A percentile compares a stretch with the other conserved stretches of the same genome.
Evolutionary conservation across 2,797 vertebrate species (phyloP).

Genomic region (Sebastolobus altivelis): DNA sequence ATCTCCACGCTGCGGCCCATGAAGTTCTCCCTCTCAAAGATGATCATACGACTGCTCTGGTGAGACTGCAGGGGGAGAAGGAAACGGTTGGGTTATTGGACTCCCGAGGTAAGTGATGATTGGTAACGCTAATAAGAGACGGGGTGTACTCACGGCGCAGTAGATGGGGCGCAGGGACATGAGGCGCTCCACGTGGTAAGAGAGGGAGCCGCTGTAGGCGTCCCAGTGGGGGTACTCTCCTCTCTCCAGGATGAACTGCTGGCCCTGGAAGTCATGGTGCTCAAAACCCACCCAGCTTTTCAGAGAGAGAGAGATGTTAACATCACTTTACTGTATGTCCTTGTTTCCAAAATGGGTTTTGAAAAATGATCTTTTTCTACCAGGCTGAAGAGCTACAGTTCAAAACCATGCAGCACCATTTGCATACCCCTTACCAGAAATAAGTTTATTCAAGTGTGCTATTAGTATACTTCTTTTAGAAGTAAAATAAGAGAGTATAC

Average conservation of each 20-base stretch:
- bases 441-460: too few relatives aligned
- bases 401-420: background rate
- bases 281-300: constrained; percentile 88
- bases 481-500: too few relatives aligned
- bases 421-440: too few relatives aligned
- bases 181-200: constrained; percentile 86
- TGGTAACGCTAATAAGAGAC: too few relatives aligned
- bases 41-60: constrained; percentile 83
- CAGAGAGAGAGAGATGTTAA: constrained; percentile 15
- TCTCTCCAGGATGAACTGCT: constrained; percentile 90
- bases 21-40: constrained; percentile 88
- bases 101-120: too few relatives aligned
- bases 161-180: constrained; percentile 87
- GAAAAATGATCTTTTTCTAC: background rate
- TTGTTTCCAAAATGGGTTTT: background rate
- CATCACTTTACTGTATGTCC: background rate
- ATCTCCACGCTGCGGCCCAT: constrained; percentile 86
- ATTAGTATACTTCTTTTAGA: too few relatives aligned
- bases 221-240: constrained; percentile 90
- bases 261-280: constrained; percentile 90
- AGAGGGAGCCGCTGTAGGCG: constrained; percentile 86
- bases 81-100: background rate
- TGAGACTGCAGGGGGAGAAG: constrained; percentile 75
- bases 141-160: constrained; percentile 83
- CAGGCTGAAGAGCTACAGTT: background rate